Percentiles rank a stretch among this genome's conserved stretches.
These are phyloP conservation scores for Naso thynnoides DNA, from an alignment of 2,797 vertebrate genomes.

Conservation along the genomic window DNA sequence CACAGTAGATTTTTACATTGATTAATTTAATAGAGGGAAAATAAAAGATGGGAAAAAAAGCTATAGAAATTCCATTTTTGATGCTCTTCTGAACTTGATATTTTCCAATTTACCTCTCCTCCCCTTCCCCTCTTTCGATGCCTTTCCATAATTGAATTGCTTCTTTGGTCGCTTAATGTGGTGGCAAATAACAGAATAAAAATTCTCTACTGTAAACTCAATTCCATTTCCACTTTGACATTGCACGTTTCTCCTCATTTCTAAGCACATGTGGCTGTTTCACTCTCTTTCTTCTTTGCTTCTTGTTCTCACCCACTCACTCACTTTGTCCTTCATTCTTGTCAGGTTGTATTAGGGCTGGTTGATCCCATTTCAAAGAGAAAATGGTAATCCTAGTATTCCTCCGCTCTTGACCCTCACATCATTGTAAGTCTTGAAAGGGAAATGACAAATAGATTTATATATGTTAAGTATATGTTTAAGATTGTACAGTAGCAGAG, in stretches of 20 bases:
- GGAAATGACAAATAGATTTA: constrained; percentile 5
- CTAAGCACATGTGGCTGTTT: constrained; percentile 12
- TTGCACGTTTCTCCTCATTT: constrained; percentile 36
- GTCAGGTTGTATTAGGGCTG: constrained; percentile 30
- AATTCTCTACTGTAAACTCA: constrained; percentile 60
- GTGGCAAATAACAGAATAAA: constrained; percentile 66
- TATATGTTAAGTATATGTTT: not conserved
- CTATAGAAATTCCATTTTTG: constrained; percentile 35
- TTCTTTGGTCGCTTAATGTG: constrained; percentile 71
- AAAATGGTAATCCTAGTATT: constrained; percentile 32
- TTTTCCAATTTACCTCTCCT: constrained; percentile 63
- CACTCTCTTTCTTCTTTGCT: constrained; percentile 26
- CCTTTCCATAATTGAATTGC: constrained; percentile 70
- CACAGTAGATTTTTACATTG: constrained; percentile 6
- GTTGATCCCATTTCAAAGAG: constrained; percentile 58
- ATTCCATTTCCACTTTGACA: constrained; percentile 43
- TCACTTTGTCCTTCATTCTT: constrained; percentile 22
- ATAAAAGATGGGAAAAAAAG: constrained; percentile 31
- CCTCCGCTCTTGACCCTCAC: constrained; percentile 21
- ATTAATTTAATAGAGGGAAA: constrained; percentile 33
- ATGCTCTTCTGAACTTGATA: constrained; percentile 54
- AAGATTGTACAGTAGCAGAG: not conserved
- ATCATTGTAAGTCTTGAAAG: constrained; percentile 24
- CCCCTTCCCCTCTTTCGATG: constrained; percentile 13
- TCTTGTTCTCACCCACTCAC: constrained; percentile 15